phyloP scores from a whole-genome alignment of 2,113 vertebrate species.

The Speoplatyrhinus poulsoni region DNA sequence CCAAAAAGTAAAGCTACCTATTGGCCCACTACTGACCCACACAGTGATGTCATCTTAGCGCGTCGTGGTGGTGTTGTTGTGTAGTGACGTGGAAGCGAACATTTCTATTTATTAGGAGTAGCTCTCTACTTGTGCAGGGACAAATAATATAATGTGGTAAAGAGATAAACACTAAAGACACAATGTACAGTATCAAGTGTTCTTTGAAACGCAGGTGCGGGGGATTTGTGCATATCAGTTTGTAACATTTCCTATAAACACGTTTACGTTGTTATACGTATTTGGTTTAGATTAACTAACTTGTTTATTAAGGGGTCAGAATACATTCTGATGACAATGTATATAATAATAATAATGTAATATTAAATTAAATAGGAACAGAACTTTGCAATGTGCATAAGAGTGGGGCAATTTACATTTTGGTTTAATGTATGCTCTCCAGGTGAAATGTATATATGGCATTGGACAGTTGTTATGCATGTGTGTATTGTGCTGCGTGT shows the following conservation, averaged over 20 bases:
- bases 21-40: background rate
- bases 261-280: too few species aligned
- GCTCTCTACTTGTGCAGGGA: background rate
- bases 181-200: background rate
- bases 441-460: background rate
- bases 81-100: background rate
- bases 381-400: too few species aligned
- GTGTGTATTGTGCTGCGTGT: background rate
- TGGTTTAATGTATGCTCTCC: background rate
- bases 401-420: too few species aligned
- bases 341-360: too few species aligned
- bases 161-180: background rate
- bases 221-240: background rate
- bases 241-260: too few species aligned
- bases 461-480: too few species aligned
- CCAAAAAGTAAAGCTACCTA: constrained; percentile 78
- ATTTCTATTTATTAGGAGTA: background rate
- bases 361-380: too few species aligned
- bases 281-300: too few species aligned
- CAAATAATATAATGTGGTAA: background rate
- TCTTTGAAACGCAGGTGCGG: background rate
- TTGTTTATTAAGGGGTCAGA: too few species aligned
- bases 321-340: too few species aligned
- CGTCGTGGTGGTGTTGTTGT: too few species aligned
- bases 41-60: background rate